phyloP scores from a whole-genome alignment of 2,113 vertebrate species.

The Numida meleagris region DNA sequence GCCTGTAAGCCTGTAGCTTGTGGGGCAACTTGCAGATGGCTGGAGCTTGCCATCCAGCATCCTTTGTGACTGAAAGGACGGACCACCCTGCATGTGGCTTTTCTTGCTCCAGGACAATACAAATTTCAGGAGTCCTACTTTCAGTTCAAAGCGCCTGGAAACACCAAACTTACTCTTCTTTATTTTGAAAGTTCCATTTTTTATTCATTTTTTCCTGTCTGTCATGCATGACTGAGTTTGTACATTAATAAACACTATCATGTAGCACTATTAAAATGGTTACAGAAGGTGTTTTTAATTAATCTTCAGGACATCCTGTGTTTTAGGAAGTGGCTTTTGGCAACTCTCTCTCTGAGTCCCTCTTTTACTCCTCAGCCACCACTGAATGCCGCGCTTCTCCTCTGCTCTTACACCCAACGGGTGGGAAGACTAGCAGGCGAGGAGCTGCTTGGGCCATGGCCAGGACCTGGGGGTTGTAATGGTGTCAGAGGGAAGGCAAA shows the following conservation, averaged over 20 bases:
- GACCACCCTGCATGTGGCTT: neutral
- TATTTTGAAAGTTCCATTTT: neutral
- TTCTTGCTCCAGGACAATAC: neutral
- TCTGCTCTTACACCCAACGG: neutral
- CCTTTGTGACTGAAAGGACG: neutral
- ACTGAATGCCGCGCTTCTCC: neutral
- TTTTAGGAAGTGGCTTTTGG: neutral
- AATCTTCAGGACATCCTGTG: neutral
- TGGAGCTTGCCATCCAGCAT: neutral
- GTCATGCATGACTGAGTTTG: neutral
- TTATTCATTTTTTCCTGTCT: neutral
- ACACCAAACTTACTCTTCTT: neutral
- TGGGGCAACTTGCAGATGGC: neutral
- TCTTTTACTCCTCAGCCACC: neutral
- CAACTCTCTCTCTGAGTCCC: neutral
- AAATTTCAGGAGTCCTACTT: neutral
- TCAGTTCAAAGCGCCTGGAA: neutral
- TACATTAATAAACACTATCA: neutral
- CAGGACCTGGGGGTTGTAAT: neutral
- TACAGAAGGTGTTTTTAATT: neutral
- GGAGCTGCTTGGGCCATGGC: neutral
- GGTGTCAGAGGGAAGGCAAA: neutral
- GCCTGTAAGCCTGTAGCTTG: neutral
- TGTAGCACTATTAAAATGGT: neutral
- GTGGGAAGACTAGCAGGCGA: rapidly evolving